These are phyloP conservation scores for Arctia plantaginis DNA, from an alignment of 2,888 invertebrate genomes.

Conservation along the genomic window DNA sequence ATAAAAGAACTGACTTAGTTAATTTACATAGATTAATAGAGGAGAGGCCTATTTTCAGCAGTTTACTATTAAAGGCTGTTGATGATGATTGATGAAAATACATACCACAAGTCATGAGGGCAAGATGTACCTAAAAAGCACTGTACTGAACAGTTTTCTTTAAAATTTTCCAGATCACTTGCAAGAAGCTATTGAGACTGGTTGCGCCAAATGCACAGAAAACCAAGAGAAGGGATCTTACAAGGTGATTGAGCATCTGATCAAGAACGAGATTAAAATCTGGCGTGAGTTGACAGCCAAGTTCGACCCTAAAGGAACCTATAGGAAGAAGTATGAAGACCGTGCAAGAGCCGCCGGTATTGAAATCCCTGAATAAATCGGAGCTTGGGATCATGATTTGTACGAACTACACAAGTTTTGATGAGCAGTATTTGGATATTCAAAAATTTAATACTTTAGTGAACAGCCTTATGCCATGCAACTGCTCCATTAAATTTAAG, in stretches of 20 bases:
- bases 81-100: too few relatives aligned
- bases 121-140: too few relatives aligned
- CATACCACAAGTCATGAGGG: neutral
- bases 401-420: neutral
- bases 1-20: too few relatives aligned
- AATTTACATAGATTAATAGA: too few relatives aligned
- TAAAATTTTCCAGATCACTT: constrained; percentile 79
- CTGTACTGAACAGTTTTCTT: neutral
- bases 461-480: neutral
- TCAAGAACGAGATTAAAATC: constrained; percentile 87
- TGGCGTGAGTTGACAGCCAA: constrained; percentile 89
- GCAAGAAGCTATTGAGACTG: constrained; percentile 89
- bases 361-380: constrained; percentile 57
- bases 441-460: neutral
- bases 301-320: constrained; percentile 89
- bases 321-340: constrained; percentile 88
- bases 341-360: constrained; percentile 85
- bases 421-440: neutral
- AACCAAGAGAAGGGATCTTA: constrained; percentile 88
- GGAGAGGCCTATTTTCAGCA: too few relatives aligned
- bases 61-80: too few relatives aligned
- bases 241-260: constrained; percentile 88
- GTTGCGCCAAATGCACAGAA: constrained; percentile 89
- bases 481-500: neutral
- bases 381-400: neutral